Evolutionary conservation across 2,113 vertebrate species (phyloP).

Genomic region (Lagopus leucura): DNA sequence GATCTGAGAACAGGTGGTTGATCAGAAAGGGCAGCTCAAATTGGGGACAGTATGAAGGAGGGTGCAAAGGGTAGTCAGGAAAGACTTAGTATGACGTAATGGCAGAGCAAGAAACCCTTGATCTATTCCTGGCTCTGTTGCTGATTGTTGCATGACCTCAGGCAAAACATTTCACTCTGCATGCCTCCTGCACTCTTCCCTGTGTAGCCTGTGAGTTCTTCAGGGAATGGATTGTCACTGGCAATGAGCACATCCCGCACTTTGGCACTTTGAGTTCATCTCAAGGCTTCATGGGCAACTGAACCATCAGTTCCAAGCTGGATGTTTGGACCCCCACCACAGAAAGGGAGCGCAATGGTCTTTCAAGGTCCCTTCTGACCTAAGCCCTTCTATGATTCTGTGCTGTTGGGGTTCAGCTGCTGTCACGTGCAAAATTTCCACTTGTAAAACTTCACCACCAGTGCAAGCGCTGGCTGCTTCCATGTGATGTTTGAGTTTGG

Average conservation of each 20-base stretch:
- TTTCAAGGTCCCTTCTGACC: no score
- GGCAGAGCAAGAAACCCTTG: neutral
- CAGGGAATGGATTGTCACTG: neutral
- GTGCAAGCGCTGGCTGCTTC: neutral
- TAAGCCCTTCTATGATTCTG: no score
- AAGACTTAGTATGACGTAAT: neutral
- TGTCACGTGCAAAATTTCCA: neutral
- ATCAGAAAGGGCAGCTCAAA: neutral
- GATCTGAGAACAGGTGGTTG: neutral
- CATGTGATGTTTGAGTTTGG: rapidly evolving
- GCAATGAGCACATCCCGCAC: neutral
- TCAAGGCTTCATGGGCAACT: neutral
- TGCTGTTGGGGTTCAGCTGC: neutral
- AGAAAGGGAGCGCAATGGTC: no score
- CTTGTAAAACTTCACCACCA: neutral
- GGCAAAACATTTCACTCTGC: neutral
- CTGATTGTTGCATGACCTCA: neutral
- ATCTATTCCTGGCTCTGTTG: conserved; percentile 18
- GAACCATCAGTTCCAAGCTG: neutral
- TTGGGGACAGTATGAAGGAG: rapidly evolving
- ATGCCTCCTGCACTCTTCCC: neutral
- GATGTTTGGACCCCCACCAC: neutral
- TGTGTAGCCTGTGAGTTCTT: rapidly evolving
- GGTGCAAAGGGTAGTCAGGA: neutral
- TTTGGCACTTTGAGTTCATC: neutral